These are phyloP conservation scores for Penaeus vannamei DNA, from an alignment of 1,140 invertebrate genomes.

Conservation along the genomic window DNA sequence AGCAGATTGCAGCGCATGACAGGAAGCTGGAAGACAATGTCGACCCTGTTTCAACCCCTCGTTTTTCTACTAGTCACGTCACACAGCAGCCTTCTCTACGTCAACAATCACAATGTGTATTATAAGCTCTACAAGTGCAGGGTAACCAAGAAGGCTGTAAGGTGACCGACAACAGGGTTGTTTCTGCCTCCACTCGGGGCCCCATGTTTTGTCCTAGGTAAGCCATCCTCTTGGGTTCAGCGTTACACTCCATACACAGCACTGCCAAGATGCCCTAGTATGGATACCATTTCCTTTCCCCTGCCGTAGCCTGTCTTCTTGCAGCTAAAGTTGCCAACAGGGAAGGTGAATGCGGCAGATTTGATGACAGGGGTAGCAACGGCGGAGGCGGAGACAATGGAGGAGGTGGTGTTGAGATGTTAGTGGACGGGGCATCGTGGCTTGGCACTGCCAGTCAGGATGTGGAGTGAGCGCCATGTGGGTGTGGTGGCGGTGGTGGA, in stretches of 20 bases:
- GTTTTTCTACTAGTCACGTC: constrained; percentile 38
- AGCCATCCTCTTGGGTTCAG: constrained; percentile 47
- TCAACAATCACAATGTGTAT: constrained; percentile 63
- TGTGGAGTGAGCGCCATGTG: constrained; percentile 65
- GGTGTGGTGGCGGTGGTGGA: constrained; percentile 59
- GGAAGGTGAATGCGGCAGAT: constrained; percentile 49
- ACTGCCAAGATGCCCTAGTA: constrained; percentile 58
- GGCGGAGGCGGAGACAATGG: constrained; percentile 38
- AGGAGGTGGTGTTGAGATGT: constrained; percentile 55
- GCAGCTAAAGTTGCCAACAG: constrained; percentile 52
- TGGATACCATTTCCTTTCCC: constrained; percentile 67
- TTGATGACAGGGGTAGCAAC: constrained; percentile 44
- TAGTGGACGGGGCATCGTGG: constrained; percentile 64
- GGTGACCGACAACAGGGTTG: constrained; percentile 56
- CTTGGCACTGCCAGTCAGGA: constrained; percentile 66
- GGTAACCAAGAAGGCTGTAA: constrained; percentile 61
- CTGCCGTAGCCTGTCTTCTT: constrained; percentile 63
- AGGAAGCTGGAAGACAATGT: constrained; percentile 65
- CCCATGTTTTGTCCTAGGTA: constrained; percentile 27
- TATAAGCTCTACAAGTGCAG: constrained; percentile 65
- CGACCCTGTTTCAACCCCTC: constrained; percentile 62
- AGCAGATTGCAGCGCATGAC: constrained; percentile 61
- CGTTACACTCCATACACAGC: constrained; percentile 44
- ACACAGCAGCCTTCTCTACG: constrained; percentile 62
- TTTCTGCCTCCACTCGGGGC: constrained; percentile 54